phyloP scores from a whole-genome alignment of 2,113 vertebrate species.

The Clarias batrachus region DNA sequence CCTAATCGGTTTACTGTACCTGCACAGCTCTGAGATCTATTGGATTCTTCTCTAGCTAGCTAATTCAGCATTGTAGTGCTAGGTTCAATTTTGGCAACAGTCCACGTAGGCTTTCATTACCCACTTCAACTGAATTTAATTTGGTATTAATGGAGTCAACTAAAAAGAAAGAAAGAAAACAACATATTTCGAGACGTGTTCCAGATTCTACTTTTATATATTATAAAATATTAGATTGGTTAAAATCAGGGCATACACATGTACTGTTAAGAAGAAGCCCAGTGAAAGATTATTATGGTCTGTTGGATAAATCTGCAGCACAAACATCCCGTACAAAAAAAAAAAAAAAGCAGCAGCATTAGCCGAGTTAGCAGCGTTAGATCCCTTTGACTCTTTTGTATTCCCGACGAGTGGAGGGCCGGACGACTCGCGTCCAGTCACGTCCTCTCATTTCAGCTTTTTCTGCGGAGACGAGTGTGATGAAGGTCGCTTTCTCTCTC shows the following conservation, averaged over 20 bases:
- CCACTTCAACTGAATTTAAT: not conserved
- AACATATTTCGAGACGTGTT: not conserved
- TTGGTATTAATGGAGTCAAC: not conserved
- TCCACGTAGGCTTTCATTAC: not conserved
- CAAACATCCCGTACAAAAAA: not conserved
- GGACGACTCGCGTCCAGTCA: not conserved
- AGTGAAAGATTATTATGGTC: not conserved
- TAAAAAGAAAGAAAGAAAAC: not conserved
- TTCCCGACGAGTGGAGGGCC: not conserved
- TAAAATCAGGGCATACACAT: not conserved
- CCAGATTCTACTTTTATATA: not conserved
- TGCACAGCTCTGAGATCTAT: not conserved
- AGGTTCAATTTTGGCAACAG: not conserved
- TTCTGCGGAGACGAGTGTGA: not conserved
- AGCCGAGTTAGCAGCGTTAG: not conserved
- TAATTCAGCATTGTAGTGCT: not conserved
- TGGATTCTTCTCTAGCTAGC: not conserved
- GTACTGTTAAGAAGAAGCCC: not conserved
- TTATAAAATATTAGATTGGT: not conserved
- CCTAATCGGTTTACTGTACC: too few relatives aligned
- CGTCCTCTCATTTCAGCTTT: not conserved
- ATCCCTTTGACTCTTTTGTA: not conserved
- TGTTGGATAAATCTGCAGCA: not conserved
- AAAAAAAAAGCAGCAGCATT: not conserved
- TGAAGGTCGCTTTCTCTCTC: not conserved